phyloP scores from a whole-genome alignment of 2,797 vertebrate species.

The Lagorchestes hirsutus region DNA sequence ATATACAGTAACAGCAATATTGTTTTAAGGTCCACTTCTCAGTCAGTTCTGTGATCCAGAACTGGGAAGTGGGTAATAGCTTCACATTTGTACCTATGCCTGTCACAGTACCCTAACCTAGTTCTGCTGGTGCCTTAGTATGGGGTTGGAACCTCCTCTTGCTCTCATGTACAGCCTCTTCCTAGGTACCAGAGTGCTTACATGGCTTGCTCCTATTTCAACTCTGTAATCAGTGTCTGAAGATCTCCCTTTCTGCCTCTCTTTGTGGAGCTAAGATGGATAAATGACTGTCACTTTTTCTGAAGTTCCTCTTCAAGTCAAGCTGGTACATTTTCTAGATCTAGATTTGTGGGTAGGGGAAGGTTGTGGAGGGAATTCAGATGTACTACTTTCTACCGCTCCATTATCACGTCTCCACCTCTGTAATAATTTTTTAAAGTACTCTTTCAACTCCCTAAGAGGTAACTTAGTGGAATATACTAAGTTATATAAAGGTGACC shows the following conservation, averaged over 20 bases:
- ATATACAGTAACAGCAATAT: no score
- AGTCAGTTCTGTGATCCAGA: neutral
- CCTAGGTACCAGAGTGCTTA: neutral
- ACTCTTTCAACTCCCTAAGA: neutral
- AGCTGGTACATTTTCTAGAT: neutral
- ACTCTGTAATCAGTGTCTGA: neutral
- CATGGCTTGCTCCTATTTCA: neutral
- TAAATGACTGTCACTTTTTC: neutral
- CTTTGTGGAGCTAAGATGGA: neutral
- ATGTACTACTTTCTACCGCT: neutral
- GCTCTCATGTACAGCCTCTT: neutral
- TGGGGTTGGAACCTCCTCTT: neutral
- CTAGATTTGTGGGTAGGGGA: neutral
- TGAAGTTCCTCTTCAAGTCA: neutral
- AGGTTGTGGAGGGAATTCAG: neutral
- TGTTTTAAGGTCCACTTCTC: neutral
- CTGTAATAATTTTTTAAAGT: neutral
- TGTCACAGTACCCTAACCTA: neutral
- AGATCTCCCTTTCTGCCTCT: neutral
- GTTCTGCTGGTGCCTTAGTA: neutral
- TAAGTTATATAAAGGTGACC: slow-evolving; percentile 3
- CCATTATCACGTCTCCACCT: neutral
- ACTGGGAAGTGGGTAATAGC: neutral
- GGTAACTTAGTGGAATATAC: slow-evolving; percentile 12
- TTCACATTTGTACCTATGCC: neutral